Evolutionary conservation across 2,113 vertebrate species (phyloP), one percentile per base, ranked within the genome.

Genomic region (Pedionomus torquatus): DNA sequence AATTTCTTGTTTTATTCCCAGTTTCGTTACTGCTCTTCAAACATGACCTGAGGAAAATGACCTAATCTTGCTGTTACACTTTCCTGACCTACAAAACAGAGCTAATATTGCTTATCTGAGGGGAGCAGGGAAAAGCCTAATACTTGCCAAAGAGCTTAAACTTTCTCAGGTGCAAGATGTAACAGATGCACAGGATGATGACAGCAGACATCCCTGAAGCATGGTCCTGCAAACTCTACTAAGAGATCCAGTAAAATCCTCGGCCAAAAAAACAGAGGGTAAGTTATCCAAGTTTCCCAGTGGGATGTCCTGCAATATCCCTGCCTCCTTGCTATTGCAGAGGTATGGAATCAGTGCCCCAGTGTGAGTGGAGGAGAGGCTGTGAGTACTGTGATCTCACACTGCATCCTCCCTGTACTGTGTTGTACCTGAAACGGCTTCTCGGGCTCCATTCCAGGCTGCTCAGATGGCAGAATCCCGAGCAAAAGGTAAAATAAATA

Each of bases 401-500:
- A 8, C 18, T 0, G 5, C 55, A 48, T 30, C 60, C 61, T 66
- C 46, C 43, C 26, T 1, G 0, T 1, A 1, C 24, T 0, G 2
- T 33, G 61, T 35, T 0, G 0, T 31, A 72, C 55, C 69, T 12
- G 2, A 41, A 84, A 30, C 16, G 0, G 60, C 80, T 93, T 72
- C 91, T 76, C 0, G 0, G 30, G 72, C 70, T 76, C 54, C 10
- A 25, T 65, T 95, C 77, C 90, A 89, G 83, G 72, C 83, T 94
- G 87, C 81, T 85, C 5, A 3, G 65, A 77, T 60, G 52, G 84
- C 76, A 93, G 76, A 90, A 87, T 68, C 79, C 17, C 0, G 37
- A 87, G 72, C 71, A 48, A 44, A 95, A 95, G 72, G 61, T 41
- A 89, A 96, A 96, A 97, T 94, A 96, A 96, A 92, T 84, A 96